Evolutionary conservation across 2,797 vertebrate species (phyloP).

Genomic region (Rhinoraja longicauda): DNA sequence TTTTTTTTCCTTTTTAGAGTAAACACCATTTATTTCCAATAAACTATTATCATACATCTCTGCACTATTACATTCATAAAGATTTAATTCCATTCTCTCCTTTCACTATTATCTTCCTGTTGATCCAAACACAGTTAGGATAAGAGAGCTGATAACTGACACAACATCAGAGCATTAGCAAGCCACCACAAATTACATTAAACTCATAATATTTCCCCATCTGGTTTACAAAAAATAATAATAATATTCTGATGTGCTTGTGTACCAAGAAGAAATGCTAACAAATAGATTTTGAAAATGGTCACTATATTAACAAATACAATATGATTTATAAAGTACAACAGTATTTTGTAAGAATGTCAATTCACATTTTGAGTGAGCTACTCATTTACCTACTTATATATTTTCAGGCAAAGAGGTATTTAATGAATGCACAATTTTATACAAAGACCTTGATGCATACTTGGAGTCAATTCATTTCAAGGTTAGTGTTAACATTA

Average conservation of each 20-base stretch:
- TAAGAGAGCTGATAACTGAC: background rate
- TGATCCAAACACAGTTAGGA: background rate
- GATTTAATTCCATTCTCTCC: background rate
- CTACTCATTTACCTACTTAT: background rate
- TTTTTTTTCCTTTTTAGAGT: background rate
- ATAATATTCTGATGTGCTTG: background rate
- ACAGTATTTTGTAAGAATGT: background rate
- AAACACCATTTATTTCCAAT: background rate
- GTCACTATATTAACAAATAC: background rate
- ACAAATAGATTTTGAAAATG: too few relatives aligned
- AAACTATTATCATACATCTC: background rate
- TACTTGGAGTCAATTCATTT: constrained; percentile 2
- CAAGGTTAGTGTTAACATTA: background rate
- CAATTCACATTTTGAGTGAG: background rate
- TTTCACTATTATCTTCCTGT: background rate
- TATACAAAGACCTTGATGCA: background rate
- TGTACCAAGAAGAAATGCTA: too few relatives aligned
- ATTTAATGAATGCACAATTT: background rate
- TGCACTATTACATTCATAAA: background rate
- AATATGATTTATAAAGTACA: background rate
- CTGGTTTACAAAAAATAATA: background rate
- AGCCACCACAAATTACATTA: background rate
- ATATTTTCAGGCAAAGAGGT: background rate
- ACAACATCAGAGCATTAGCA: background rate
- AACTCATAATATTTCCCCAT: background rate